Evolutionary conservation across 2,888 invertebrate species (phyloP).

Genomic region (Helleia helle): DNA sequence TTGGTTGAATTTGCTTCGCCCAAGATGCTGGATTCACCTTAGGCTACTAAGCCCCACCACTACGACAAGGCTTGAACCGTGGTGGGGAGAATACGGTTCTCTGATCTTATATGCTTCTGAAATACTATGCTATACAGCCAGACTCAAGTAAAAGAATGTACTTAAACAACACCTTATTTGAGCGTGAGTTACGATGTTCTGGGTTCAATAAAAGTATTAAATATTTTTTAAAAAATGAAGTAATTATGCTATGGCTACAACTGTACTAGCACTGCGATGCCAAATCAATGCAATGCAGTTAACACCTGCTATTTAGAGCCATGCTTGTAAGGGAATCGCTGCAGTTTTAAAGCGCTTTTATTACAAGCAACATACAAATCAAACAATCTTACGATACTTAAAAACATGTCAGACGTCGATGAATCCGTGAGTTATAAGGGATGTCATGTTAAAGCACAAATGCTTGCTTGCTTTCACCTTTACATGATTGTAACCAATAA

Average conservation of each 20-base stretch:
- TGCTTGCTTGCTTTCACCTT: conserved; percentile 44
- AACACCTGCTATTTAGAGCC: conserved; percentile 27
- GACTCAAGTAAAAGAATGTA: too few species aligned
- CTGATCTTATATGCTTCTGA: too few species aligned
- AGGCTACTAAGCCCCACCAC: too few species aligned
- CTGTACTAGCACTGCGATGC: conserved; percentile 19
- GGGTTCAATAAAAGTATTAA: too few species aligned
- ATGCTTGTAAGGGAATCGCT: conserved; percentile 19
- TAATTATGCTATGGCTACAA: conserved; percentile 17
- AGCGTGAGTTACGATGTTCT: too few species aligned
- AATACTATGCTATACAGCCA: too few species aligned
- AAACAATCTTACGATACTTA: neutral
- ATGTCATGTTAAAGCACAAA: neutral
- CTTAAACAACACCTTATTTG: too few species aligned
- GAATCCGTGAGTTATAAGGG: neutral
- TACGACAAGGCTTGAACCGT: too few species aligned
- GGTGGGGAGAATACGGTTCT: too few species aligned
- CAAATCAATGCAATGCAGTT: conserved; percentile 35
- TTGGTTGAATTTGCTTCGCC: too few species aligned
- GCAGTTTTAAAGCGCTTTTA: conserved; percentile 18
- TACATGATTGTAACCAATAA: conserved; percentile 64
- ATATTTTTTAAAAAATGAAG: too few species aligned
- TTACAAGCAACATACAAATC: neutral
- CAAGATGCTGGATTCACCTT: too few species aligned
- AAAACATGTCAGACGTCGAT: neutral